Percentiles rank a stretch among this genome's conserved stretches.
phyloP scores from a whole-genome alignment of 1,140 invertebrate species.

The Zelostemma sp. region DNA sequence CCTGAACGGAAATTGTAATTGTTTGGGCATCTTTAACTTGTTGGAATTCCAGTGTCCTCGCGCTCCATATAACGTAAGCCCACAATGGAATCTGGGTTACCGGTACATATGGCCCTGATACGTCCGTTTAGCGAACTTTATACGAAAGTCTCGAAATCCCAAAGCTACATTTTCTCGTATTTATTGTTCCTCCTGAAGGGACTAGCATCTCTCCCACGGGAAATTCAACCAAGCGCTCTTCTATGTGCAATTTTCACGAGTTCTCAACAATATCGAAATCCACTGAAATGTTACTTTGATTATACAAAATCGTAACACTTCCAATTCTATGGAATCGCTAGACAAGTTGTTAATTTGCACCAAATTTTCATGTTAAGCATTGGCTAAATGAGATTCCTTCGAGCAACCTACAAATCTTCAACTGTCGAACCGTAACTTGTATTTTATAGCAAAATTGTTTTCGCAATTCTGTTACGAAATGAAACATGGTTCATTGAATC shows the following conservation, averaged over 20 bases:
- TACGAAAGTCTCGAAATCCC: slow-evolving; percentile 11
- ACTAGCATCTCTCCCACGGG: slow-evolving; percentile 5
- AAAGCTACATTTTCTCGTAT: slow-evolving; percentile 7
- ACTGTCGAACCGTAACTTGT: too few relatives aligned
- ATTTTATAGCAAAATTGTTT: too few relatives aligned
- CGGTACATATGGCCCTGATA: slow-evolving; percentile 14
- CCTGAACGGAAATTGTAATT: too few relatives aligned
- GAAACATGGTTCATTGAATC: too few relatives aligned
- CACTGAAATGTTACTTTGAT: slow-evolving; percentile 25
- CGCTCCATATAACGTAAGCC: slow-evolving; percentile 7
- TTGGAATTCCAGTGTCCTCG: not conserved
- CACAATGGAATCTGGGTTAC: slow-evolving; percentile 20
- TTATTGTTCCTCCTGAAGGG: not conserved
- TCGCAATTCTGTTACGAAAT: too few relatives aligned
- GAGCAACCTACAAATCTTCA: too few relatives aligned
- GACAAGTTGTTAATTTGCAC: too few relatives aligned
- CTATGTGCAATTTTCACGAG: slow-evolving; percentile 11
- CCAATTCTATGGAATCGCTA: too few relatives aligned
- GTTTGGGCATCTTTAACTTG: too few relatives aligned
- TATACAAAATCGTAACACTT: slow-evolving; percentile 2
- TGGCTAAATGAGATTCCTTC: too few relatives aligned
- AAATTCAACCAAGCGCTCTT: slow-evolving; percentile 16
- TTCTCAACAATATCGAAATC: slow-evolving; percentile 7
- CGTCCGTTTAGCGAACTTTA: slow-evolving; percentile 7
- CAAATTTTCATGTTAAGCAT: too few relatives aligned